Percentiles rank a stretch among this genome's conserved stretches.
These are phyloP conservation scores for Toxonevra muliebris DNA, from an alignment of 2,888 invertebrate species.

Conservation along the genomic window DNA sequence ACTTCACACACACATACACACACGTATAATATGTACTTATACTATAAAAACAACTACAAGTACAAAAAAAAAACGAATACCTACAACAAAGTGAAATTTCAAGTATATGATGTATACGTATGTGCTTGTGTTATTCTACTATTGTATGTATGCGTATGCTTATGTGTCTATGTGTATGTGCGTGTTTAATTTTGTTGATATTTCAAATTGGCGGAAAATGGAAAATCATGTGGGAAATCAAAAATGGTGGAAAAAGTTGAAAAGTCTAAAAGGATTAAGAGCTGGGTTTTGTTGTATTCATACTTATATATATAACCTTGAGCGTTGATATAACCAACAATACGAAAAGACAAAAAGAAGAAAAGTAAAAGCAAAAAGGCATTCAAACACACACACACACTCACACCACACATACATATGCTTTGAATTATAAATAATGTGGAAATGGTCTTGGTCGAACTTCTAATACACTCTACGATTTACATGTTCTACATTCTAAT, in stretches of 20 bases:
- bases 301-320: conserved; percentile 1
- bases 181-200: conserved; percentile 23
- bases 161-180: conserved; percentile 32
- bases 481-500: too few relatives aligned
- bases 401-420: not conserved
- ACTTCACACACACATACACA: conserved; percentile 25
- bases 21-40: not conserved
- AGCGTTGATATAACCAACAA: conserved; percentile 16
- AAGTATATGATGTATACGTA: conserved; percentile 5
- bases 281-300: not conserved
- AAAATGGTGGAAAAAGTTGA: conserved; percentile 37
- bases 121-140: conserved; percentile 13
- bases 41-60: not conserved
- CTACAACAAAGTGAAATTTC: not conserved
- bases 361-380: not conserved
- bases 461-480: too few relatives aligned
- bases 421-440: not conserved
- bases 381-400: not conserved
- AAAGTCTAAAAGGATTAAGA: conserved; percentile 30
- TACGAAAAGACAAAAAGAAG: not conserved
- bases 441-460: too few relatives aligned
- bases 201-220: conserved; percentile 49
- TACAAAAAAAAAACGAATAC: conserved; percentile 19
- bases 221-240: conserved; percentile 57
- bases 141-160: not conserved